Evolutionary conservation across 2,113 vertebrate genomes (phyloP).

Genomic region (Macroglossus sobrinus): DNA sequence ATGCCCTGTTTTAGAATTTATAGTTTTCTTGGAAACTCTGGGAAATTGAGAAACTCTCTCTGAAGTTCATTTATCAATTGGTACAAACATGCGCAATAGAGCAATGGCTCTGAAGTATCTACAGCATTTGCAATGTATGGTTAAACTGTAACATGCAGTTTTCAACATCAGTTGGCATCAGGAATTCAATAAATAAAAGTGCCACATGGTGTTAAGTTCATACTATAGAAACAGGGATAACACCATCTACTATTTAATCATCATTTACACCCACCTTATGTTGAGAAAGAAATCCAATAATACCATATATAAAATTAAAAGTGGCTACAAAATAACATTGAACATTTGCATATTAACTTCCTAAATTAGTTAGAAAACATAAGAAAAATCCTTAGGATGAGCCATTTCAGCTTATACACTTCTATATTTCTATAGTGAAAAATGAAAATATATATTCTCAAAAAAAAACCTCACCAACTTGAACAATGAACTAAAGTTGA

Average conservation of each 20-base stretch:
- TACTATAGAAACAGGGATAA: slow-evolving; percentile 39
- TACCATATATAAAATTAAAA: neutral
- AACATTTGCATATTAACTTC: neutral
- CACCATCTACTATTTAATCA: slow-evolving; percentile 52
- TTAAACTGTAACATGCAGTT: slow-evolving; percentile 40
- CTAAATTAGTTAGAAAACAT: neutral
- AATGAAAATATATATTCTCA: slow-evolving; percentile 71
- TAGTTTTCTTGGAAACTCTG: slow-evolving; percentile 58
- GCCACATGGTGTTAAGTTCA: slow-evolving; percentile 62
- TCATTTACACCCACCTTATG: slow-evolving; percentile 30
- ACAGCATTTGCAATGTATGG: slow-evolving; percentile 5
- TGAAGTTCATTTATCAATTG: slow-evolving; percentile 58
- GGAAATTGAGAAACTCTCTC: slow-evolving; percentile 60
- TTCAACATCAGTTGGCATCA: slow-evolving; percentile 29
- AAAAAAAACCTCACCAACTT: slow-evolving; percentile 70
- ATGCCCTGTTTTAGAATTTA: slow-evolving; percentile 64
- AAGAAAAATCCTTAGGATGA: neutral
- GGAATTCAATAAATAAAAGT: slow-evolving; percentile 39
- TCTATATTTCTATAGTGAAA: slow-evolving; percentile 53
- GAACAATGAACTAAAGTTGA: slow-evolving; percentile 72
- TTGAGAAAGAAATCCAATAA: slow-evolving; percentile 33
- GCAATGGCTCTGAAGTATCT: slow-evolving; percentile 41
- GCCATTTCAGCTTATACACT: neutral
- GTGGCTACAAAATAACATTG: neutral
- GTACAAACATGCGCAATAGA: slow-evolving; percentile 39